Conservation (phyloP, 2,113 vertebrate genomes). For the Gnathonemus echidnorhynchus region DNA sequence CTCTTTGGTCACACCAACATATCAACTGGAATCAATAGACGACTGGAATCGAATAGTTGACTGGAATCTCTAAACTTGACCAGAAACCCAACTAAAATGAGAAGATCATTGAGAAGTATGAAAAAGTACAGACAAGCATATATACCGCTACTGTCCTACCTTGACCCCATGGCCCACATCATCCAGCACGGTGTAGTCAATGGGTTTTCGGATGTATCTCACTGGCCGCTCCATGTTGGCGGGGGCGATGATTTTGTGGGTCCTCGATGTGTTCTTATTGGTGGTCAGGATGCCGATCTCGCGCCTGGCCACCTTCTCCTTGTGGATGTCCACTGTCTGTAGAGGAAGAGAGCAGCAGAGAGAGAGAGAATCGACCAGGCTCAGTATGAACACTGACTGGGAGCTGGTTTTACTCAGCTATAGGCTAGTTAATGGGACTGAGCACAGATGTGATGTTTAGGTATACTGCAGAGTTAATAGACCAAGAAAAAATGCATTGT, state of each 20-base stretch:
- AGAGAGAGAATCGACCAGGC: not conserved
- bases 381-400: slow-evolving; percentile 40
- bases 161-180: slow-evolving; percentile 98
- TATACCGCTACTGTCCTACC: slow-evolving; percentile 61
- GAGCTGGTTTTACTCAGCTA: not conserved
- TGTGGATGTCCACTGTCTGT: slow-evolving; percentile 68
- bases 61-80: not conserved
- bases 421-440: not conserved
- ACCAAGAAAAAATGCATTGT: not conserved
- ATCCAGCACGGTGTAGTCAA: slow-evolving; percentile 97
- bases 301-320: slow-evolving; percentile 85
- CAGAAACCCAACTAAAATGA: not conserved
- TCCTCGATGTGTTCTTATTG: slow-evolving; percentile 98
- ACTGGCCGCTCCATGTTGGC: slow-evolving; percentile 97
- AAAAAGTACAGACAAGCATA: not conserved
- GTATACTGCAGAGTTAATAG: not conserved
- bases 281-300: slow-evolving; percentile 98
- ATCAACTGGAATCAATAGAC: not conserved
- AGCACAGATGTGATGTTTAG: not conserved
- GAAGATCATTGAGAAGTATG: not conserved
- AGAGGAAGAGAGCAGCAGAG: slow-evolving; percentile 90
- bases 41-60: not conserved
- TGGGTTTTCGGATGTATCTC: slow-evolving; percentile 97
- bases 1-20: not conserved
- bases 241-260: slow-evolving; percentile 98